Evolutionary conservation across 1,140 invertebrate species (phyloP).

Genomic region (Euwallacea similis): DNA sequence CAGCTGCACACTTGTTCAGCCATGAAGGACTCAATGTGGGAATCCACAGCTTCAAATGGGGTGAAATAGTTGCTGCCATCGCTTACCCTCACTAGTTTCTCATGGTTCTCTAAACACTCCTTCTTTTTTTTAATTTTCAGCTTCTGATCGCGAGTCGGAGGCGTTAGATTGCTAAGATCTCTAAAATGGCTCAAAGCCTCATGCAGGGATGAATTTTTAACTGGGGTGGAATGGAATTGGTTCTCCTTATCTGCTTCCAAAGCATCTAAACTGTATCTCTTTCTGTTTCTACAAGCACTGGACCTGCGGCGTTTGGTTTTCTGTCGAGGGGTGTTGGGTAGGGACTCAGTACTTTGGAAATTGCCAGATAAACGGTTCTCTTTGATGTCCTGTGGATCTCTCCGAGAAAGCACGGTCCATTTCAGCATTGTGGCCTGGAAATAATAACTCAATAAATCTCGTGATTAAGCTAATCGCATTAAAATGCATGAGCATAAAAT

Average conservation of each 20-base stretch:
- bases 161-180: conserved; percentile 52
- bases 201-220: conserved; percentile 41
- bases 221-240: conserved; percentile 52
- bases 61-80: conserved; percentile 46
- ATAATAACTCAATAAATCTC: neutral
- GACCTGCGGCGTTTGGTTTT: conserved; percentile 45
- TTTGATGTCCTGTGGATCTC: conserved; percentile 38
- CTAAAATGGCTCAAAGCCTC: conserved; percentile 46
- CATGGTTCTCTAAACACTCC: conserved; percentile 39
- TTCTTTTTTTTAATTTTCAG: conserved; percentile 47
- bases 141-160: conserved; percentile 24
- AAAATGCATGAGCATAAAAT: conserved; percentile 3
- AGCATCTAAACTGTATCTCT: conserved; percentile 40
- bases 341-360: conserved; percentile 29
- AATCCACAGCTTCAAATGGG: conserved; percentile 49
- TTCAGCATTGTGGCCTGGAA: conserved; percentile 46
- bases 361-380: conserved; percentile 34
- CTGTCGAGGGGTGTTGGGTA: conserved; percentile 31
- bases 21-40: conserved; percentile 46
- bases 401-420: conserved; percentile 49
- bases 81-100: conserved; percentile 20
- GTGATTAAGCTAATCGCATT: conserved; percentile 4
- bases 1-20: conserved; percentile 40
- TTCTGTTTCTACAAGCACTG: conserved; percentile 30
- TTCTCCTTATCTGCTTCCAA: conserved; percentile 51